Evolutionary conservation across 2,888 invertebrate genomes (phyloP), one percentile per base, ranked within the genome.

Genomic region (Eremobia ochroleuca): DNA sequence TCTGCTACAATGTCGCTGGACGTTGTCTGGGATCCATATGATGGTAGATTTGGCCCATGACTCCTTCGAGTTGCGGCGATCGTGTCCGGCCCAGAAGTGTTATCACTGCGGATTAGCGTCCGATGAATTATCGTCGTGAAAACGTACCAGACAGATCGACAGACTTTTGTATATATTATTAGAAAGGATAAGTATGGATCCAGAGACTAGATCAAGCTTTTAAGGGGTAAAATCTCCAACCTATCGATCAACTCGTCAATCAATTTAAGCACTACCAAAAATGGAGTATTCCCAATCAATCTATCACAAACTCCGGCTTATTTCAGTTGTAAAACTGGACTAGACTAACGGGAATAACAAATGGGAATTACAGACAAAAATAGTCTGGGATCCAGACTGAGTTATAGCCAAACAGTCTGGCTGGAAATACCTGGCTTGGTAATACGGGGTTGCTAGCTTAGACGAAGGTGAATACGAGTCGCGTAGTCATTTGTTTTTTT

Each of bases 301-400:
- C 81, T 49, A 61, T 81, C 81, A 79, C 68, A n/a, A 31, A 74
- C 25, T 59, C 34, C n/a, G 34, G 68, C 46, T 73, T 81, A 69
- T 80, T 83, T 34, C 65, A 81, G 58, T 31, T 70, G 74, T 75
- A 75, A 78, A 84, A 82, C 73, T 78, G 69, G 74, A 81, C 72
- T 64, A 70, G 73, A 59, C 67, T 43, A 66, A 72, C 77, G 68
- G 43, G 83, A 82, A 80, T 85, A 85, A 85, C 71, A 62, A 76
- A 85, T 82, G 85, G 71, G 65, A 13, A 79, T 76, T 77, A 77
- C 77, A 68, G 67, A 68, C 83, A 73, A 85, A 81, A 85, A 85
- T 85, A 85, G 75, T 71, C 65, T 65, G 67, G 46, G 46, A 76
- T 77, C 13, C 31, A 77, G 85, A 77, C 85, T 85, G 85, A 85